A percentile compares a stretch with the other conserved stretches of the same genome.
phyloP scores from a whole-genome alignment of 2,888 invertebrate genomes.

The Cryptophagus acutangulus region DNA sequence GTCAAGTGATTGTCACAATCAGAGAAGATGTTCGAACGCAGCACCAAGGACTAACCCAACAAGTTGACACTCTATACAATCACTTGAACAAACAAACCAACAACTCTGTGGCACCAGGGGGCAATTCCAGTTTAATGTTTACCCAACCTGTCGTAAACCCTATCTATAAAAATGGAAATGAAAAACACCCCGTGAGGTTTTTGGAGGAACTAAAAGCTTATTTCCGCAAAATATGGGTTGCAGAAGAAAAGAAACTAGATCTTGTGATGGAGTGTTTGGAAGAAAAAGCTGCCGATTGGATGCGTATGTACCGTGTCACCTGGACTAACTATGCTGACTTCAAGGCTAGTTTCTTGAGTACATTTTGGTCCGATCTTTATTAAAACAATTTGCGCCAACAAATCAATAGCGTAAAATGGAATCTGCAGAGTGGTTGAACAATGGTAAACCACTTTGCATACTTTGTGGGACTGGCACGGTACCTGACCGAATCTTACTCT shows the following conservation, averaged over 20 bases:
- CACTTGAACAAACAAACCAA: too few species aligned
- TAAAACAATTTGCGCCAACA: conserved; percentile 9
- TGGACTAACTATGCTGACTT: conserved; percentile 8
- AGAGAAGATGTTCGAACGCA: too few species aligned
- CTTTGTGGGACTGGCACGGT: conserved; percentile 6
- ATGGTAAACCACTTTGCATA: conserved; percentile 13
- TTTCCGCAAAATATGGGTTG: not conserved
- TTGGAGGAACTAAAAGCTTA: not conserved
- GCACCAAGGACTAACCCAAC: too few species aligned
- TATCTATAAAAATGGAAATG: too few species aligned
- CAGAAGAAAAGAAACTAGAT: not conserved
- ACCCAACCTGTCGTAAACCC: too few species aligned
- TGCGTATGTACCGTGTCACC: conserved; percentile 1
- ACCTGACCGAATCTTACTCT: conserved; percentile 8
- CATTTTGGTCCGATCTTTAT: conserved; percentile 10
- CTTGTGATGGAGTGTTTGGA: not conserved
- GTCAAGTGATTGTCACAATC: too few species aligned
- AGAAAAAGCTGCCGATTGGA: not conserved
- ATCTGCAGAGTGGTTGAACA: not conserved
- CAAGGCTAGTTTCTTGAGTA: conserved; percentile 2
- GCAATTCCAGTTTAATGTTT: too few species aligned
- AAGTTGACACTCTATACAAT: too few species aligned
- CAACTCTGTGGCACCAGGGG: too few species aligned
- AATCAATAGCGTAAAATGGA: not conserved
- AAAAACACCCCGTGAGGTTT: conserved; percentile 4